A percentile compares a stretch with the other conserved stretches of the same genome.
These are phyloP conservation scores for Neoarius graeffei DNA, from an alignment of 2,113 vertebrate species.

Conservation along the genomic window DNA sequence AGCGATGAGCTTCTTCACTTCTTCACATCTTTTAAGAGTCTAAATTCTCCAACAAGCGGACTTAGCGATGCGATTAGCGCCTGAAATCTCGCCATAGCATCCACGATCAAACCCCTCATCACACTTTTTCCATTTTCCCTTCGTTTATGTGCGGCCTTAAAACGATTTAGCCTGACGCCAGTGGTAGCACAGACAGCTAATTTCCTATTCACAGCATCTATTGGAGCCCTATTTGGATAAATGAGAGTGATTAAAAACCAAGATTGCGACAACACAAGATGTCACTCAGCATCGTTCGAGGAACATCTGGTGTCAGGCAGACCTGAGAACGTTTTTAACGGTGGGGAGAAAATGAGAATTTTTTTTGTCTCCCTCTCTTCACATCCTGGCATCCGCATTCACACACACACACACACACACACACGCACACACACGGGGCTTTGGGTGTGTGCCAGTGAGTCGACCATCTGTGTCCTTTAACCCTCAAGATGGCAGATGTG, in stretches of 20 bases:
- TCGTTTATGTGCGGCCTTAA: constrained; percentile 46
- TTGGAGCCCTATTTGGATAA: constrained; percentile 55
- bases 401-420: constrained; percentile 18
- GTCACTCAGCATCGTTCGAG: constrained; percentile 50
- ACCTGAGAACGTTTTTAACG: constrained; percentile 43
- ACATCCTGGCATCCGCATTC: constrained; percentile 51
- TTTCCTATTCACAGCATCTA: constrained; percentile 53
- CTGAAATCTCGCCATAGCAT: constrained; percentile 6
- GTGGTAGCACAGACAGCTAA: constrained; percentile 51
- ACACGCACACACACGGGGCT: constrained; percentile 5
- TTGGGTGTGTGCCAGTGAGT: constrained; percentile 52
- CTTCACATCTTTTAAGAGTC: constrained; percentile 41
- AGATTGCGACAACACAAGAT: constrained; percentile 54
- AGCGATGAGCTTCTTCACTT: constrained; percentile 33
- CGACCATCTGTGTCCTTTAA: constrained; percentile 60
- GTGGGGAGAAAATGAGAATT: constrained; percentile 44
- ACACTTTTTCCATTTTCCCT: constrained; percentile 37
- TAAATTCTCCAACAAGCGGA: constrained; percentile 46
- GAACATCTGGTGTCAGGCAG: constrained; percentile 60
- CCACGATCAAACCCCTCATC: constrained; percentile 48
- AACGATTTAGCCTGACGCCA: constrained; percentile 48
- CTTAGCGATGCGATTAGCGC: constrained; percentile 47
- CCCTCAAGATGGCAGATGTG: constrained; percentile 60
- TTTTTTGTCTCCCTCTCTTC: constrained; percentile 44
- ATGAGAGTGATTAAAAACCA: constrained; percentile 59